Evolutionary conservation across 2,888 invertebrate species (phyloP).

Genomic region (Epinotia bilunana): DNA sequence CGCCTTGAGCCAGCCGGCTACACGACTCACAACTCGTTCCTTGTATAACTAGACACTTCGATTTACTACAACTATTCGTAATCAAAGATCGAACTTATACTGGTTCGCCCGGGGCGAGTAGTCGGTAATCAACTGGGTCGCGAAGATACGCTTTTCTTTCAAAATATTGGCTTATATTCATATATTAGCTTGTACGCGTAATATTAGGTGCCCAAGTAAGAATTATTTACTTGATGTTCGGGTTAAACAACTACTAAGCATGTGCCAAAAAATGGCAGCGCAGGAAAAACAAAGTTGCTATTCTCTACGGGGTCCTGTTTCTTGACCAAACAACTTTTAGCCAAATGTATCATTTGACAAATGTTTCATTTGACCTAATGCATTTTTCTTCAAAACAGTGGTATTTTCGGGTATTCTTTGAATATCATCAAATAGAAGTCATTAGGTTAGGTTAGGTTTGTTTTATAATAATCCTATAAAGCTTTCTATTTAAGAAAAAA

Average conservation of each 20-base stretch:
- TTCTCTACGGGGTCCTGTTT: no score
- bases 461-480: no score
- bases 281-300: not conserved
- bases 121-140: not conserved
- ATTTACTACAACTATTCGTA: not conserved
- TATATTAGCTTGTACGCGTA: not conserved
- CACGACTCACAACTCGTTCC: conserved; percentile 17
- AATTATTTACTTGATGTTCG: not conserved
- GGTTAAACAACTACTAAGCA: not conserved
- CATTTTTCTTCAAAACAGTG: no score
- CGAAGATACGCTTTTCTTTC: not conserved
- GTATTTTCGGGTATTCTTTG: no score
- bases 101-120: not conserved
- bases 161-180: not conserved
- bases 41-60: not conserved
- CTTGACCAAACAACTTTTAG: no score
- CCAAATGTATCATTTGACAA: no score
- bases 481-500: no score
- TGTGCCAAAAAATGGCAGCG: not conserved
- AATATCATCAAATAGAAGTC: no score
- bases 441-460: no score
- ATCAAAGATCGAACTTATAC: conserved; percentile 4
- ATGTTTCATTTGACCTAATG: no score
- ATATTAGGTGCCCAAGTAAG: not conserved
- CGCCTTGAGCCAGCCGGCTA: conserved; percentile 57